Conservation (phyloP, 2,797 vertebrate genomes). For the Anabacerthia variegaticeps region DNA sequence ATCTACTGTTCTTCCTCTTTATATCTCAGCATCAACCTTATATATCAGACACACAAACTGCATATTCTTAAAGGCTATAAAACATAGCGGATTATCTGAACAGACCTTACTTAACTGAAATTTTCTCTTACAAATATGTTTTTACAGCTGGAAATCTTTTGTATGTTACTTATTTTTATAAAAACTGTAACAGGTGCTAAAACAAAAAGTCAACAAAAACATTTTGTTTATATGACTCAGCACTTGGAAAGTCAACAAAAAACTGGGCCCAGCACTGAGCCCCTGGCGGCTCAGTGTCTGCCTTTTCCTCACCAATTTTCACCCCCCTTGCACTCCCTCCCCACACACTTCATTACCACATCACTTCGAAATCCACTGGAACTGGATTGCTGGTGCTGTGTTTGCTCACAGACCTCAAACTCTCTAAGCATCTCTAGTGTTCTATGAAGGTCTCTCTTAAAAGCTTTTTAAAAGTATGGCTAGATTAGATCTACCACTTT, state of each 20-base stretch:
- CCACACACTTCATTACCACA: neutral
- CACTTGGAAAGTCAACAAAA: neutral
- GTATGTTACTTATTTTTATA: neutral
- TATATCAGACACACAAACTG: neutral
- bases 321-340: neutral
- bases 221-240: neutral
- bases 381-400: neutral
- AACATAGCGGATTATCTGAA: neutral
- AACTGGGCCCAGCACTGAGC: neutral
- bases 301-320: neutral
- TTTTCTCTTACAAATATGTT: neutral
- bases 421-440: neutral
- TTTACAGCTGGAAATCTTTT: neutral
- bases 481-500: slow-evolving; percentile 9
- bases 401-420: slow-evolving; percentile 2
- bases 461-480: neutral
- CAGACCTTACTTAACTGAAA: neutral
- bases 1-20: neutral
- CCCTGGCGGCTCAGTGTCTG: neutral
- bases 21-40: neutral
- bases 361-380: neutral
- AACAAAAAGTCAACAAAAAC: neutral
- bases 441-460: slow-evolving; percentile 1
- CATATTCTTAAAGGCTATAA: neutral
- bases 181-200: neutral